phyloP scores from a whole-genome alignment of 2,797 vertebrate species.

The Heteromormyrus szaboi region DNA sequence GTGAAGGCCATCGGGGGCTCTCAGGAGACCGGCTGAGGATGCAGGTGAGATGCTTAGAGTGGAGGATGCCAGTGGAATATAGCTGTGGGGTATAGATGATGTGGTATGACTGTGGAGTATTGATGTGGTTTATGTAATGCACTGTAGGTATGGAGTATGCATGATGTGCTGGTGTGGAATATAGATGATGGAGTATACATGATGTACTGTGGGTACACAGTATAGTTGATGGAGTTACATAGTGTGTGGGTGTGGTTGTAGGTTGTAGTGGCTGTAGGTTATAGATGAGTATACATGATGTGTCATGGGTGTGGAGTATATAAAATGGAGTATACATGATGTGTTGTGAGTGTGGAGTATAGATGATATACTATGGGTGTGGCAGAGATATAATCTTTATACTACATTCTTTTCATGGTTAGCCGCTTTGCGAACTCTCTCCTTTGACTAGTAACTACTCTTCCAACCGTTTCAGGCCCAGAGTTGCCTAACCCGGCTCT shows the following conservation, averaged over 20 bases:
- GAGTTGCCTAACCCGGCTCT: slow-evolving; percentile 90
- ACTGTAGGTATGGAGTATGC: not conserved
- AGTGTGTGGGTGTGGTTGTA: not conserved
- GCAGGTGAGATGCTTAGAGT: slow-evolving; percentile 63
- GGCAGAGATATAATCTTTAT: not conserved
- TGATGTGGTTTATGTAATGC: not conserved
- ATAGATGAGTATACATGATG: not conserved
- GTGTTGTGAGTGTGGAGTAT: not conserved
- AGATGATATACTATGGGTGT: not conserved
- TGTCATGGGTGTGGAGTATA: not conserved
- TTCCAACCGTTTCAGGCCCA: slow-evolving; percentile 70
- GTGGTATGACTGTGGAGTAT: not conserved
- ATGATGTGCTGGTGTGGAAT: not conserved
- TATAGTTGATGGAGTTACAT: not conserved
- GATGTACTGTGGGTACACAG: not conserved
- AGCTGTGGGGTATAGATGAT: not conserved
- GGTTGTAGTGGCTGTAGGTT: too few relatives aligned
- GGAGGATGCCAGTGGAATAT: not conserved
- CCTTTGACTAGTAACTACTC: not conserved
- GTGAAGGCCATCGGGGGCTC: slow-evolving; percentile 92
- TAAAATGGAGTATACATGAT: not conserved
- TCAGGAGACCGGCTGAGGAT: slow-evolving; percentile 94
- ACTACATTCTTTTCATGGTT: not conserved
- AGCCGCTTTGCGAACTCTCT: not conserved
- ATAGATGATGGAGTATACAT: not conserved